A percentile compares a stretch with the other conserved stretches of the same genome.
Evolutionary conservation across 2,888 invertebrate species (phyloP).

Genomic region (Tinea trinotella): DNA sequence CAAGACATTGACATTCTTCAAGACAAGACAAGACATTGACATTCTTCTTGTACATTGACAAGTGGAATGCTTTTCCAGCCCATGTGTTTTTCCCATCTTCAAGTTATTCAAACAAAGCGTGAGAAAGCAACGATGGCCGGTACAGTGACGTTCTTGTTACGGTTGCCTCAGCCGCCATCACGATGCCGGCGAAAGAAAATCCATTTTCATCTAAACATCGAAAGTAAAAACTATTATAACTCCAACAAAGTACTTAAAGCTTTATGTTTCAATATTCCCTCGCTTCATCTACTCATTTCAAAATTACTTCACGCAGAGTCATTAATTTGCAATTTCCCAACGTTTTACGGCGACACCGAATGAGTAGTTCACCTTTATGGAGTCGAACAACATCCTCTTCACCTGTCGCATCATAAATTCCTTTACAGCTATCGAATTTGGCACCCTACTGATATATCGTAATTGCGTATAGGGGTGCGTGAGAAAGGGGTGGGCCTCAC

Average conservation of each 20-base stretch:
- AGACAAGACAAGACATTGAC: too few relatives aligned
- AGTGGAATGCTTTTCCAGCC: too few relatives aligned
- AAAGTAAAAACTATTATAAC: background rate
- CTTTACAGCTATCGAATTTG: slow-evolving; percentile 32
- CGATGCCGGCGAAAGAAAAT: too few relatives aligned
- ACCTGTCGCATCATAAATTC: slow-evolving; percentile 32
- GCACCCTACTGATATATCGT: slow-evolving; percentile 38
- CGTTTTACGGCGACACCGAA: slow-evolving; percentile 7
- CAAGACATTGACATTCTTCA: too few relatives aligned
- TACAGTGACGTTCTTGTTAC: too few relatives aligned
- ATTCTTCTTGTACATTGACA: too few relatives aligned
- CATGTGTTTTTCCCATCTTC: too few relatives aligned
- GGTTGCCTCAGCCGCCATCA: too few relatives aligned
- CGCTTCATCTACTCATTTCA: background rate
- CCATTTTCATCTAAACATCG: background rate
- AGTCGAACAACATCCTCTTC: background rate
- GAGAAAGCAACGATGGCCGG: too few relatives aligned
- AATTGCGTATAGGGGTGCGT: slow-evolving; percentile 36
- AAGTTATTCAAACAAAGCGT: too few relatives aligned
- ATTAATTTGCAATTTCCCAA: slow-evolving; percentile 12
- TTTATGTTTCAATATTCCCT: slow-evolving; percentile 9
- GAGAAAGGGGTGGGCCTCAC: slow-evolving; percentile 32
- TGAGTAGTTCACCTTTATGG: background rate
- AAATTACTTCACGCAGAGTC: background rate
- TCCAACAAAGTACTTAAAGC: background rate